These are phyloP conservation scores for Neomorphus geoffroyi DNA, from an alignment of 2,797 vertebrate genomes.

Conservation along the genomic window DNA sequence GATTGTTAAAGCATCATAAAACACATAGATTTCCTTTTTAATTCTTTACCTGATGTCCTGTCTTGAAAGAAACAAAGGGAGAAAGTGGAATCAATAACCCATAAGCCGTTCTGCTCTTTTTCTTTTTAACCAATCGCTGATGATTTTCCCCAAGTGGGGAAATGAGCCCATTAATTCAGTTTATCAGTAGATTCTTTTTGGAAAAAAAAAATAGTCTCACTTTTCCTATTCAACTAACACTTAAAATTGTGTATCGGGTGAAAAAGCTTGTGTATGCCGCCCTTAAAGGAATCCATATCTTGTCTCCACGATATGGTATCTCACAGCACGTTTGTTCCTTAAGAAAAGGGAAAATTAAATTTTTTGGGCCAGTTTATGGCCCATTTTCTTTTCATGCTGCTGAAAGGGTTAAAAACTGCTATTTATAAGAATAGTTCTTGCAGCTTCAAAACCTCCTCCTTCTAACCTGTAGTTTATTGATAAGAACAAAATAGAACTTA, in stretches of 20 bases:
- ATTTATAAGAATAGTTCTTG: neutral
- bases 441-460: neutral
- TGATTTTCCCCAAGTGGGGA: neutral
- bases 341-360: neutral
- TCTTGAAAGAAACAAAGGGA: neutral
- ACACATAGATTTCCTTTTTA: neutral
- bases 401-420: neutral
- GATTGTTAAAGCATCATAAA: neutral
- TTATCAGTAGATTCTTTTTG: neutral
- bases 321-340: neutral
- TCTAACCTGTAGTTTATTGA: neutral
- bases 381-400: neutral
- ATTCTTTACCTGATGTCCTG: neutral
- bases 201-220: neutral
- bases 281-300: neutral
- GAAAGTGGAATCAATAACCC: neutral
- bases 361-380: neutral
- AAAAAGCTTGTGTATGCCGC: neutral
- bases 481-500: neutral
- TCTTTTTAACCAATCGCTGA: neutral
- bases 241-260: neutral
- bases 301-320: neutral
- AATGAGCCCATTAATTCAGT: neutral
- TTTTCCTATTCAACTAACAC: neutral
- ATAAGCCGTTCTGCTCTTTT: neutral